These are phyloP conservation scores for Epizoanthus rinbou DNA, from an alignment of 92 coral and sea anemone genomes.

Conservation along the genomic window DNA sequence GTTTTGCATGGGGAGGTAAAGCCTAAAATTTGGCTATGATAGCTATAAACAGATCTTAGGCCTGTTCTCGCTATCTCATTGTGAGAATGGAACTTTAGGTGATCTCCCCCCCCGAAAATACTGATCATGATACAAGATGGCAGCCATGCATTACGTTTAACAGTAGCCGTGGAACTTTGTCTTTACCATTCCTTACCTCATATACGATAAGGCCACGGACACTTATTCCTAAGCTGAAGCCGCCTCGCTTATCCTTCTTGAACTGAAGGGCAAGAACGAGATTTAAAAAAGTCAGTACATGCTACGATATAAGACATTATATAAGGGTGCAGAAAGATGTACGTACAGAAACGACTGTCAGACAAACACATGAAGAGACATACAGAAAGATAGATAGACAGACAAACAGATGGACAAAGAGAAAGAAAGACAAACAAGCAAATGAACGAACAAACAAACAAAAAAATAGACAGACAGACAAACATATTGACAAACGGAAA, in stretches of 20 bases:
- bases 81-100: background rate
- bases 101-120: background rate
- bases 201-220: slow-evolving; percentile 95
- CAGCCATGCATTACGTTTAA: background rate
- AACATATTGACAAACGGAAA: no score
- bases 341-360: background rate
- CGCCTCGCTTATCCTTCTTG: slow-evolving; percentile 95
- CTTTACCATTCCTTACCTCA: slow-evolving; percentile 62
- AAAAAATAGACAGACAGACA: no score
- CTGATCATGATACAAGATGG: background rate
- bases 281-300: background rate
- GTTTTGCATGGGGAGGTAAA: no score
- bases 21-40: no score
- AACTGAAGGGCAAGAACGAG: slow-evolving; percentile 47
- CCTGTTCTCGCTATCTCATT: no score
- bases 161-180: no score
- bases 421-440: no score
- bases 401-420: slow-evolving; percentile 8
- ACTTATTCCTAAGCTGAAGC: slow-evolving; percentile 90
- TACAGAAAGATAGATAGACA: slow-evolving; percentile 28
- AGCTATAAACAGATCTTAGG: no score
- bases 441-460: no score
- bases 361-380: background rate
- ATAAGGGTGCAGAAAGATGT: no score
- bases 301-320: no score